Evolutionary conservation across 1,140 invertebrate species (phyloP), one percentile per base, ranked within the genome.

Genomic region (Pachyrhynchus sulphureomaculatus): DNA sequence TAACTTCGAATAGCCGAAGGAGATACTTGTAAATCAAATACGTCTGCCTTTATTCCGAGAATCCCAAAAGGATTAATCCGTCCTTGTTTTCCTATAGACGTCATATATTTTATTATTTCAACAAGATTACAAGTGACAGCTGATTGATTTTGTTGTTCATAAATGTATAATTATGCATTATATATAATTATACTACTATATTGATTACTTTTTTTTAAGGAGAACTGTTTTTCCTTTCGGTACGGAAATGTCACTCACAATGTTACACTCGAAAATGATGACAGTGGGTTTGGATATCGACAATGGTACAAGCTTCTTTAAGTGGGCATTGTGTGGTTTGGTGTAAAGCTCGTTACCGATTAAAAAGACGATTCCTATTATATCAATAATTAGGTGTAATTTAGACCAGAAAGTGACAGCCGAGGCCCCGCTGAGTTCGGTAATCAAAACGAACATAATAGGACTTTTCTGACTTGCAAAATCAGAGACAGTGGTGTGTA

Each of bases 381-480:
- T 58, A 21, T 3, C 55, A 20, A 48, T 58, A 58, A 58, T 58
- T 58, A 48, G 55, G 33, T 58, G 55, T 58, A 58, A 58, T 58
- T 58, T 48, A 37, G 34, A 13, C 29, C 55, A 48, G 55, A 58
- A 56, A 58, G 55, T 58, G 55, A 58, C 55, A 58, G 55, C 32
- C 39, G 55, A 58, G 4, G 33, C 34, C 55, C 45, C 44, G 55
- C 44, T 58, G 55, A 6, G 55, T 18, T 12, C 21, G 20, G 20
- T 58, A 58, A 58, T 58, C 55, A 58, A 58, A 58, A 47, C 29
- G 42, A 44, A 32, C 45, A 48, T 58, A 58, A 58, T 58, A 44
- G 42, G 44, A 58, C 55, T 42, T 44, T 48, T 20, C 42, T 58
- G 55, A 58, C 55, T 58, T 58, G 55, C 55, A 58, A 47, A 58